phyloP scores from a whole-genome alignment of 2,113 vertebrate genomes.

The Origma solitaria region DNA sequence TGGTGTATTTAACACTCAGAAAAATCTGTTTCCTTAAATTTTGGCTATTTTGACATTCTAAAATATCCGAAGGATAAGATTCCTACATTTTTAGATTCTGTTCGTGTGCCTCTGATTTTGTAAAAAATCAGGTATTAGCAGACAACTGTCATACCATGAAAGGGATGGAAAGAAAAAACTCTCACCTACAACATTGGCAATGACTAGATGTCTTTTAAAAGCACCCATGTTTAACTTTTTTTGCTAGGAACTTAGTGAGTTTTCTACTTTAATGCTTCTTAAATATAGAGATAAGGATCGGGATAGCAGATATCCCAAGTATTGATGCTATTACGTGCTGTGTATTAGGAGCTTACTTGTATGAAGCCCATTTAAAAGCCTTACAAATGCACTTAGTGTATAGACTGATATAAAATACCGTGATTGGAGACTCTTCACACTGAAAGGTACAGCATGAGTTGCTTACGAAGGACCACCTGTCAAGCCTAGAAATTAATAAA shows the following conservation, averaged over 20 bases:
- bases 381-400: neutral
- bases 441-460: neutral
- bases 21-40: neutral
- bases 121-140: neutral
- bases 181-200: neutral
- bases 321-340: neutral
- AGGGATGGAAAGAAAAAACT: neutral
- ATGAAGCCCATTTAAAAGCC: neutral
- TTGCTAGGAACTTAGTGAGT: neutral
- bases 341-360: neutral
- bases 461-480: neutral
- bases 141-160: neutral
- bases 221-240: neutral
- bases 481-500: neutral
- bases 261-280: neutral
- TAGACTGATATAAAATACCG: neutral
- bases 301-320: neutral
- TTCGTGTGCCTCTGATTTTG: neutral
- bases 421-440: neutral
- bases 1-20: neutral
- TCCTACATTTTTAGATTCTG: neutral
- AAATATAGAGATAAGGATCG: neutral
- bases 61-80: neutral
- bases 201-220: neutral
- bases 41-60: neutral